Base-by-base conservation (phyloP, 2,113 vertebrate genomes). In the Pelobates fuscus region DNA sequence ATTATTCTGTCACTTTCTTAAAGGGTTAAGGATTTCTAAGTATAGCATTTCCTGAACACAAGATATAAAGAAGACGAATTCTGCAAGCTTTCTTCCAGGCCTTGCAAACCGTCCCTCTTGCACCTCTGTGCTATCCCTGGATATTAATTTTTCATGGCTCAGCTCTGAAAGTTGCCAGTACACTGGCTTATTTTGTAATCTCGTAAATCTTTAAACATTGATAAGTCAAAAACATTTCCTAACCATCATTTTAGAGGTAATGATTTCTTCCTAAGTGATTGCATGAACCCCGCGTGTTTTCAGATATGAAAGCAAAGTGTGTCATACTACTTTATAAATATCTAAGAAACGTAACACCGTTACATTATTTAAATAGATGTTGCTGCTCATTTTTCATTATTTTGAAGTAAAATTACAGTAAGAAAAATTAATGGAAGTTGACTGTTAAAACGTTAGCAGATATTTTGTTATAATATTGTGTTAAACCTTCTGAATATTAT, bases 201-300 rank as follows among this genome's bases (percentile, higher is more conserved):
- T 67, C 54, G 66, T 75, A 63, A 75, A 75, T 75, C 63, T 75
- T 75, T 75, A 75, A 75, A 67, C 71, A 67, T 46, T 59, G 63
- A 46, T 66, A 75, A 75, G 63, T 46, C 54, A 75, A 67, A 75
- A 75, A 75, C 52, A 66, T 75, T 59, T 63, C 67, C 32, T 18
- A 75, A 55, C 55, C 54, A 30, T 67, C 54, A 29, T 59, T 75
- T 64, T 67, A 67, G 26, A 75, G 32, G 71, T 67, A 67, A 75
- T 29, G 32, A 75, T 75, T 67, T 75, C 54, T 67, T 44, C 49
- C 49, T 27, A 65, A 58, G 61, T 57, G 15, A 55, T 27, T 66
- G 18, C n/a, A 44, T 67, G 52, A 75, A 67, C 60, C 44, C 71
- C 20, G 3, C 32, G 17, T 59, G 71, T 27, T 71, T 67, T 57